phyloP scores from a whole-genome alignment of 2,797 vertebrate genomes.

The Silurus lanzhouensis region DNA sequence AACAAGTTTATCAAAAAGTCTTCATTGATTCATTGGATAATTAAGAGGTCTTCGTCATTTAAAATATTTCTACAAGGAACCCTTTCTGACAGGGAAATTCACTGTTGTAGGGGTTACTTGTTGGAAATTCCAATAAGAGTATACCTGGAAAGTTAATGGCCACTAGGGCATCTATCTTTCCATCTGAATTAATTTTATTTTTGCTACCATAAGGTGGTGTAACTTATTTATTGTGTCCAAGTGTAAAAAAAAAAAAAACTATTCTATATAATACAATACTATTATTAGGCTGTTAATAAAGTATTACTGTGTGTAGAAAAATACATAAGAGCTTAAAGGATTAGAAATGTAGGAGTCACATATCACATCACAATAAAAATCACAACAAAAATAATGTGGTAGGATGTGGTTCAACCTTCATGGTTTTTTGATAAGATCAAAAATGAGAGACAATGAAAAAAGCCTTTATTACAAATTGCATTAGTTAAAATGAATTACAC shows the following conservation, averaged over 20 bases:
- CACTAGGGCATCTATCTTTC: neutral
- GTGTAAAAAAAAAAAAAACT: neutral
- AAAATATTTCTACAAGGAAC: neutral
- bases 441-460: neutral
- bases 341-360: too few relatives aligned
- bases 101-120: conserved; percentile 2
- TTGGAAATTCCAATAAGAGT: neutral
- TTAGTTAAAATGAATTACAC: neutral
- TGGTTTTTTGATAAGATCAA: neutral
- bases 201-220: neutral
- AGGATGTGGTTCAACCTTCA: neutral
- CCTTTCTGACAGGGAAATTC: neutral
- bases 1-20: neutral
- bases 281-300: neutral
- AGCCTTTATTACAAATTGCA: neutral
- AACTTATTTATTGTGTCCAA: conserved; percentile 6
- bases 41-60: neutral
- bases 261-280: neutral
- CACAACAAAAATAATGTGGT: too few relatives aligned
- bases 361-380: too few relatives aligned
- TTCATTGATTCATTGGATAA: neutral
- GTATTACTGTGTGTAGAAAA: conserved; percentile 7
- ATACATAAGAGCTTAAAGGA: too few relatives aligned
- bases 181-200: neutral
- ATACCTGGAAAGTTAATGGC: neutral